Base-by-base conservation (phyloP, 2,797 vertebrate genomes). In the Furcifer pardalis region DNA sequence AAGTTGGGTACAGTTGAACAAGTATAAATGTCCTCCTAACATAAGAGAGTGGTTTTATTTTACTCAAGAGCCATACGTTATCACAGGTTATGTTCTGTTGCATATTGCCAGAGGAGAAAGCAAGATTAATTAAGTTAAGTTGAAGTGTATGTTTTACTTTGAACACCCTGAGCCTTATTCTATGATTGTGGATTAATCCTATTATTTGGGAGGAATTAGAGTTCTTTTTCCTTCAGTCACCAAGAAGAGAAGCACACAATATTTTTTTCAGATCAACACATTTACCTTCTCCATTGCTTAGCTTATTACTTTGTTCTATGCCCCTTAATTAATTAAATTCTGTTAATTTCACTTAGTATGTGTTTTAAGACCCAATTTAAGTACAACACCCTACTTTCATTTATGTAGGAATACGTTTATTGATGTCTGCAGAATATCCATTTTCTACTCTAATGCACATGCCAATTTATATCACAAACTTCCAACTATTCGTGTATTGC, bases 181-280 rank as follows among this genome's bases (percentile, higher is more conserved):
- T 4, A 1, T 30, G 56, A 69, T 86, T 86, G 30, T 69, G 60
- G 8, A 12, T 4, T 73, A 27, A 84, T 78, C 73, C 8, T 4
- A 30, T 32, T 46, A 66, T 59, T 65, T 85, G 46, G 30, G 83
- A 40, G 0, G 15, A 2, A 3, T 0, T 49, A 9, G 40, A 0
- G 79, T 46, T 35, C 4, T 21, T 32, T 23, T 13, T 40, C 19
- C 42, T 35, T 73, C 7, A 0, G 71, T 77, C 69, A 78, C n/a
- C 0, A 79, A 0, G 5, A 19, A 77, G 62, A 81, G 63, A 60
- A 62, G 3, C 56, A 37, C 79, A 69, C 32, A 12, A 62, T 7
- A 35, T 84, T 62, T 91, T 79, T 79, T 87, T n/a, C n/a, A 89
- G 2, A 82, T 85, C 77, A 80, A 83, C n/a, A 49, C 7, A 65